Percentiles rank a stretch among this genome's conserved stretches.
phyloP scores from a whole-genome alignment of 1,140 invertebrate species.

The Drosophila kikkawai region DNA sequence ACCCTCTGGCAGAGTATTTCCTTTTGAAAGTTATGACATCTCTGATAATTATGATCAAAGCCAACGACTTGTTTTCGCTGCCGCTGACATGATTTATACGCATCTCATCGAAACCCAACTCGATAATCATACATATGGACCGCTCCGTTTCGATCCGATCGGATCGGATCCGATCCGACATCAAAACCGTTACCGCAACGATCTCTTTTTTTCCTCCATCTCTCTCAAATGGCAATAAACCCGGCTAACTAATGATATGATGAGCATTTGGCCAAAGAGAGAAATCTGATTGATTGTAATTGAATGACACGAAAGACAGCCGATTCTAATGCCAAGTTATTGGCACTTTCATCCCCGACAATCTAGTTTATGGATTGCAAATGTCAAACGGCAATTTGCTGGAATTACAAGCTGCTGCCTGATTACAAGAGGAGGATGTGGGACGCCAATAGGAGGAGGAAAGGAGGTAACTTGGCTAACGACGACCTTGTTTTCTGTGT shows the following conservation, averaged over 20 bases:
- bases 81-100: slow-evolving; percentile 37
- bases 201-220: slow-evolving; percentile 17
- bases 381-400: slow-evolving; percentile 26
- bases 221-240: slow-evolving; percentile 39
- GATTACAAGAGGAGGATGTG: slow-evolving; percentile 25
- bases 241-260: slow-evolving; percentile 48
- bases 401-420: slow-evolving; percentile 12
- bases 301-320: slow-evolving; percentile 26
- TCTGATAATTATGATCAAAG: slow-evolving; percentile 42
- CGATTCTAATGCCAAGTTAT: slow-evolving; percentile 58
- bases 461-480: slow-evolving; percentile 16
- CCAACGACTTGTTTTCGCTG: slow-evolving; percentile 24
- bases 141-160: slow-evolving; percentile 20
- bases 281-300: slow-evolving; percentile 71
- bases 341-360: slow-evolving; percentile 47
- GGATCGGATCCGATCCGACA: slow-evolving; percentile 20
- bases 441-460: neutral
- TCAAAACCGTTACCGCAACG: slow-evolving; percentile 50
- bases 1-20: slow-evolving; percentile 12
- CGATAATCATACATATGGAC: slow-evolving; percentile 40
- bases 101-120: slow-evolving; percentile 25
- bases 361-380: slow-evolving; percentile 40
- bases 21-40: slow-evolving; percentile 49
- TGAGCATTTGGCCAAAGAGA: slow-evolving; percentile 35
- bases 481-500: slow-evolving; percentile 13